Conservation (phyloP, 2,888 invertebrate genomes). For the Pterostichus madidus region DNA sequence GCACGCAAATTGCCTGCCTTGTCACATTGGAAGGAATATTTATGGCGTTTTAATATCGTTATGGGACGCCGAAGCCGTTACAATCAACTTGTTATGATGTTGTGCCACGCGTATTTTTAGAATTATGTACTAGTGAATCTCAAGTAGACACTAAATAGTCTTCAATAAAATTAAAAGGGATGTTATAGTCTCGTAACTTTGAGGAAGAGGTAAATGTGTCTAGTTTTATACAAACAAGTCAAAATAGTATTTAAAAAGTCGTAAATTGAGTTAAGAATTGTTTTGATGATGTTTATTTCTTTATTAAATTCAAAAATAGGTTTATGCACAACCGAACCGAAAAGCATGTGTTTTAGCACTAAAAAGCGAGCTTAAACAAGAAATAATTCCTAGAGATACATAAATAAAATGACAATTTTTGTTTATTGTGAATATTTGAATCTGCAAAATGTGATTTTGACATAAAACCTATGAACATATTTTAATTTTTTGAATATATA, state of each 20-base stretch:
- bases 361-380: too few species aligned
- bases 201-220: neutral
- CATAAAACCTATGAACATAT: too few species aligned
- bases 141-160: neutral
- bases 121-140: neutral
- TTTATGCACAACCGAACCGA: neutral
- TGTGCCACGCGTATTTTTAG: constrained; percentile 17
- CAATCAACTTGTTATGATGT: constrained; percentile 14
- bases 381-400: too few species aligned
- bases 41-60: constrained; percentile 42
- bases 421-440: too few species aligned
- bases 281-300: too few species aligned
- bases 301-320: neutral
- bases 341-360: too few species aligned
- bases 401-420: too few species aligned
- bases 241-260: neutral
- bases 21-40: constrained; percentile 37
- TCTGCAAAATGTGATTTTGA: too few species aligned
- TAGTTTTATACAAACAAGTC: neutral
- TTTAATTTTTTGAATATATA: too few species aligned
- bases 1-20: constrained; percentile 13
- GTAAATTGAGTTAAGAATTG: too few species aligned
- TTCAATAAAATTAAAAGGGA: constrained; percentile 32
- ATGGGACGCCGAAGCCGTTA: constrained; percentile 4
- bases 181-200: neutral